Base-by-base conservation (phyloP, 2,797 vertebrate species). In the Schizopygopsis malacanthus region DNA sequence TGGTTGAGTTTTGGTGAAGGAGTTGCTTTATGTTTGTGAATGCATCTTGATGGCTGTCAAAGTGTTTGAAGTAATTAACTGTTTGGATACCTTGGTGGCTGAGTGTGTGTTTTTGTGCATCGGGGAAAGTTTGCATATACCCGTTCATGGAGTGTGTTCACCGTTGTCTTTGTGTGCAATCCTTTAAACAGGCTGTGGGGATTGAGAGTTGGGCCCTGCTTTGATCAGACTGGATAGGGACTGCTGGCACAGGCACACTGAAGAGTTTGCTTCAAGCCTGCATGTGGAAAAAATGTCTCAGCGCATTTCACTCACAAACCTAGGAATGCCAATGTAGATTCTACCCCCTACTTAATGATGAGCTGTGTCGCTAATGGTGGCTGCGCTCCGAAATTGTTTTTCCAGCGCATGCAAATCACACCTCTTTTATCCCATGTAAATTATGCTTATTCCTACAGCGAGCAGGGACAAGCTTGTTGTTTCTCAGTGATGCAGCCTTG, bases 181-280 rank as follows among this genome's bases (percentile, higher is more conserved):
- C 73, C 81, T 85, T 88, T 86, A 88, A 88, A 89, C 59, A 77
- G 85, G 41, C 78, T 79, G 47, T 70, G 63, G 73, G 73, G 83
- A 87, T 82, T 86, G 79, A 87, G 80, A 80, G 70, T 82, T 70
- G 50, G 78, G 87, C 56, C 83, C 77, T 79, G 83, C 85, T 87
- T 89, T 89, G 87, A 89, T 90, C 87, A 88, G 12, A 9, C 56
- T 84, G 83, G 79, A 86, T 80, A 83, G 59, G 37, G 56, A 86
- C 72, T 63, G 82, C 69, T 75, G 75, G 79, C 73, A 52, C 67
- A 78, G 56, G 22, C 79, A 87, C 65, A 59, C 39, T 80, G 79
- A 45, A 15, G 69, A 80, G 76, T 67, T 77, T 59, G 79, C 72
- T 77, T 77, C 65, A 85, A 81, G 54, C 71, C 47, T 82, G 80